These are phyloP conservation scores for Hylia prasina DNA, from an alignment of 2,113 vertebrate species.

Conservation along the genomic window DNA sequence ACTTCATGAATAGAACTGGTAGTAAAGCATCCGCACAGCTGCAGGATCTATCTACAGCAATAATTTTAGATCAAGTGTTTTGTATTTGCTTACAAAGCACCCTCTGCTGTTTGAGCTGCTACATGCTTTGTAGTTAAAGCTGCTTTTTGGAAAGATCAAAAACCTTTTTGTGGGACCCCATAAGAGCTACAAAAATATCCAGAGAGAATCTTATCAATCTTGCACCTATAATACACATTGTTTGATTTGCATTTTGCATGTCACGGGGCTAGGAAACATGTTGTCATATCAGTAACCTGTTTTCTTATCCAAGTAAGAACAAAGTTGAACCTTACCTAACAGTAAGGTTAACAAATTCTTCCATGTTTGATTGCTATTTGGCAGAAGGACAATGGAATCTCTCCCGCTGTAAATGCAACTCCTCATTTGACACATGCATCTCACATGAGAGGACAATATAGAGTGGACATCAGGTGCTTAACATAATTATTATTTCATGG, in stretches of 20 bases:
- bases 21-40: conserved; percentile 25
- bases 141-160: background rate
- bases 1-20: conserved; percentile 23
- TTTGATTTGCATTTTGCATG: background rate
- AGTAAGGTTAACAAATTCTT: background rate
- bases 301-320: background rate
- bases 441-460: background rate
- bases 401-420: background rate
- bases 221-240: background rate
- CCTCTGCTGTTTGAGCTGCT: conserved; percentile 52
- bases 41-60: background rate
- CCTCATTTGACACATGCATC: background rate
- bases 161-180: background rate
- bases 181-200: background rate
- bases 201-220: background rate
- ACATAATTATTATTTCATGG: background rate
- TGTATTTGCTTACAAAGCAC: conserved; percentile 59
- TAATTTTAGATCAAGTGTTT: conserved; percentile 50
- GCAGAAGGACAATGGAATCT: background rate
- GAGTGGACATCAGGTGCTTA: background rate
- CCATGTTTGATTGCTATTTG: background rate
- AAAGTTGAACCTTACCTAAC: background rate
- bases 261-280: background rate
- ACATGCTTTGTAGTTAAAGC: conserved; percentile 17
- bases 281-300: background rate